Conservation (phyloP, 1,140 invertebrate species). For the Pygmarrhopalites habei region DNA sequence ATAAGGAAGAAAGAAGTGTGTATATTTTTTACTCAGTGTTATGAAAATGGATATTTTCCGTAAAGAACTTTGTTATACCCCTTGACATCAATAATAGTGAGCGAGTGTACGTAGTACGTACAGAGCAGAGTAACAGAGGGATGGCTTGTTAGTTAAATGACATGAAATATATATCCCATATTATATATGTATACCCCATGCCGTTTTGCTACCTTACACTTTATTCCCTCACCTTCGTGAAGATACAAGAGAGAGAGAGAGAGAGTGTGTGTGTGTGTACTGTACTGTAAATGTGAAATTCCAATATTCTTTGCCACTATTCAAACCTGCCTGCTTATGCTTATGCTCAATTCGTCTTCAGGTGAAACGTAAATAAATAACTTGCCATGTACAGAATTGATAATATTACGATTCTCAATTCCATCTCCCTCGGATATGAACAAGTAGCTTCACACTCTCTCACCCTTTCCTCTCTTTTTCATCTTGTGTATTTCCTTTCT, state of each 20-base stretch:
- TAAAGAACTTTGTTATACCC: neutral
- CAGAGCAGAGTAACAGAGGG: too few relatives aligned
- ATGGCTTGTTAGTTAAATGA: too few relatives aligned
- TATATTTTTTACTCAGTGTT: neutral
- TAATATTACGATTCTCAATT: too few relatives aligned
- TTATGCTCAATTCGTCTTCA: too few relatives aligned
- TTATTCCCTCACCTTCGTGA: slow-evolving; percentile 4
- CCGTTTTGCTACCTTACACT: slow-evolving; percentile 6
- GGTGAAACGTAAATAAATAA: too few relatives aligned
- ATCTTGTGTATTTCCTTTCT: too few relatives aligned
- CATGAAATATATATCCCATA: neutral
- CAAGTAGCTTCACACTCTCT: neutral
- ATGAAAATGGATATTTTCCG: neutral
- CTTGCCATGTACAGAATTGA: too few relatives aligned
- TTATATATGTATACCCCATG: slow-evolving; percentile 5
- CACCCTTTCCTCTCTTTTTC: neutral
- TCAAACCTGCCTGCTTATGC: too few relatives aligned
- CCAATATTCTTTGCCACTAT: neutral
- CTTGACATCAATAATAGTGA: too few relatives aligned
- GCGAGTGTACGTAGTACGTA: too few relatives aligned
- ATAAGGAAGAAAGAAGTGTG: neutral
- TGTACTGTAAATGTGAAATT: neutral
- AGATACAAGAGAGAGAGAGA: too few relatives aligned
- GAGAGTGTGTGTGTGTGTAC: too few relatives aligned
- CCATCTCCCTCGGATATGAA: slow-evolving; percentile 2